Evolutionary conservation across 2,797 vertebrate genomes (phyloP).

Genomic region (Rousettus madagascariensis): DNA sequence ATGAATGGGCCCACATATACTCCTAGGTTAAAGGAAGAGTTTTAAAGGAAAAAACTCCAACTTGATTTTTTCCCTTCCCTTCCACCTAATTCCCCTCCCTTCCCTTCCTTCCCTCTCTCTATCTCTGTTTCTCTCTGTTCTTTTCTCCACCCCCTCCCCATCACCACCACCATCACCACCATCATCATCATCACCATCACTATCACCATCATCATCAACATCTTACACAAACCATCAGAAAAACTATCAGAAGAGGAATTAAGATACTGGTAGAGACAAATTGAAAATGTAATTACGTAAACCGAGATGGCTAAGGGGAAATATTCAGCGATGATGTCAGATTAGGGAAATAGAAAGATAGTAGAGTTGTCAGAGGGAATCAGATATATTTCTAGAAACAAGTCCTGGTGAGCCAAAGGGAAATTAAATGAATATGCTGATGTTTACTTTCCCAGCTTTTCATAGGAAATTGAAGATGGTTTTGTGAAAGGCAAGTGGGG

Average conservation of each 20-base stretch:
- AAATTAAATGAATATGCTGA: slow-evolving; percentile 70
- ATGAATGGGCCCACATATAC: not conserved
- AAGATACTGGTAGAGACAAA: slow-evolving; percentile 19
- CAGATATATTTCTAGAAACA: slow-evolving; percentile 68
- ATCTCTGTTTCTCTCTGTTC: not conserved
- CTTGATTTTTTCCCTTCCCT: not conserved
- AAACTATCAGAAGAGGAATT: not conserved
- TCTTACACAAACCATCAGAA: not conserved
- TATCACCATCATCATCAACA: not conserved
- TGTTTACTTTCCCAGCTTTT: slow-evolving; percentile 72
- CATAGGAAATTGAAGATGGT: slow-evolving; percentile 71
- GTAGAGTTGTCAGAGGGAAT: slow-evolving; percentile 66
- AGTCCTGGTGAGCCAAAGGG: slow-evolving; percentile 56
- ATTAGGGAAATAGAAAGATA: slow-evolving; percentile 69
- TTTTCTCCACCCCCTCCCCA: too few species aligned
- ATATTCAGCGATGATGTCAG: slow-evolving; percentile 49
- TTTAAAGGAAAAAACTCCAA: not conserved
- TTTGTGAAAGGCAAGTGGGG: slow-evolving; percentile 58
- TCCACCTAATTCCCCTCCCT: too few species aligned
- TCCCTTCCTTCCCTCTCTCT: too few species aligned
- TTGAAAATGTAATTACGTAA: slow-evolving; percentile 40
- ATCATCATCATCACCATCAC: not conserved
- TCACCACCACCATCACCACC: not conserved
- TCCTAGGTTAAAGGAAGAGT: not conserved
- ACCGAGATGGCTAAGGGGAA: not conserved